Conservation (phyloP, 2,113 vertebrate species). For the Electrona antarctica region DNA sequence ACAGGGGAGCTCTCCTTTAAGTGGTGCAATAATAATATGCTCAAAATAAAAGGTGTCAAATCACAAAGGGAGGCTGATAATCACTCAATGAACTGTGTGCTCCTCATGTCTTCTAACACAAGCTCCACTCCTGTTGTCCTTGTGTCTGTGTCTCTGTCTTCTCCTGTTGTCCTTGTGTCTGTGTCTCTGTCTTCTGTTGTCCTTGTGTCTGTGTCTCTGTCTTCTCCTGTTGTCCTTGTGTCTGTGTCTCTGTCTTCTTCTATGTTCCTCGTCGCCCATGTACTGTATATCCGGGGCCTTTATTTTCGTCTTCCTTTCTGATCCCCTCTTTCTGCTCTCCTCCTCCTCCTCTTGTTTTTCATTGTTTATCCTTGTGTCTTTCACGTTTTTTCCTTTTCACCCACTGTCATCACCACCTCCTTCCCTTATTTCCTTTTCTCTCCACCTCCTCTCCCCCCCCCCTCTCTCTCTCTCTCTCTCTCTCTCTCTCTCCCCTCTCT, state of each 20-base stretch:
- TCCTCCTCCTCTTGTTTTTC: no score
- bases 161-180: constrained; percentile 55
- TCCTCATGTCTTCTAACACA: constrained; percentile 62
- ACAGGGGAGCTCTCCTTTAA: no score
- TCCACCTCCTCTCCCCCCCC: not conserved
- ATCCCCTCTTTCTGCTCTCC: not conserved
- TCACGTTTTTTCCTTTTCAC: no score
- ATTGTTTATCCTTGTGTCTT: no score
- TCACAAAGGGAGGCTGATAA: not conserved
- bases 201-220: constrained; percentile 54
- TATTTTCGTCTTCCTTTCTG: not conserved
- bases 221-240: constrained; percentile 64
- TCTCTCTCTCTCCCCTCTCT: not conserved
- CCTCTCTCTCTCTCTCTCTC: not conserved
- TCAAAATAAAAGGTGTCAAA: no score
- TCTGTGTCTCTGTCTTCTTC: constrained; percentile 31
- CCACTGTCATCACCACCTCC: not conserved
- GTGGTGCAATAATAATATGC: no score
- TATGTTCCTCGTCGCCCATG: not conserved
- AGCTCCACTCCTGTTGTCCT: constrained; percentile 67
- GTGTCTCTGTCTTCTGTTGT: constrained; percentile 66
- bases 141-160: constrained; percentile 59
- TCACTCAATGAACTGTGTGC: not conserved
- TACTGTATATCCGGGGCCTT: not conserved
- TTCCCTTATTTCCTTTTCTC: not conserved